Evolutionary conservation across 2,113 vertebrate species (phyloP), one percentile per base, ranked within the genome.

Genomic region (Tyto alba): DNA sequence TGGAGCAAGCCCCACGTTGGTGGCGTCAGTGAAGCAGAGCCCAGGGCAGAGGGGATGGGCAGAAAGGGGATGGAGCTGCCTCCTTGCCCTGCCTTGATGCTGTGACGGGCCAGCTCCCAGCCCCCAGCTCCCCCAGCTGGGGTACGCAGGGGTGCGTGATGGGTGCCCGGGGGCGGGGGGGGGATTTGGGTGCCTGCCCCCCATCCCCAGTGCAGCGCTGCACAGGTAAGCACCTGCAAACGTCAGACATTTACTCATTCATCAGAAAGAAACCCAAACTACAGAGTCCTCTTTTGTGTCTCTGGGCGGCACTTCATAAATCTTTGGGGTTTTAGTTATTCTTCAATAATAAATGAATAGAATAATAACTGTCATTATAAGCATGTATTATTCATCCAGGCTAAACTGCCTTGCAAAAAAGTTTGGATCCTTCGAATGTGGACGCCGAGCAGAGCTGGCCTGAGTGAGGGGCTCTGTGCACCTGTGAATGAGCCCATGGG

Each of bases 151-250:
- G 40, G 29, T 4, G 34, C 9, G 14, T 5, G 60, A 3, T 27
- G 68, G 83, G 48, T 3, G 18, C 50, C 36, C 4, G 1, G 29
- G 40, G 45, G 23, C 45, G 7, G 32, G 5, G 56, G 82, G 78
- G 62, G 2, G 45, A n/a, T n/a, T n/a, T n/a, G 63, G 57, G 80
- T 18, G n/a, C 57, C 80, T 43, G 34, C 6, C 43, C 32, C 86
- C 34, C 27, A 1, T 16, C 19, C 43, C 41, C 7, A 32, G 36
- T 1, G 20, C 21, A 16, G 36, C 10, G 2, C 36, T 34, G 32
- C 32, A 10, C 3, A 1, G 26, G 40, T 23, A 8, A 12, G 32
- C 1, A 1, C 20, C 32, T 26, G 26, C 2, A 6, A 48, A 36
- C 8, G 1, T 27, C 60, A 7, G 20, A 8, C 30, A 15, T 26